A percentile compares a stretch with the other conserved stretches of the same genome.
Conservation (phyloP, 1,140 invertebrate genomes). For the Lepidotrigona ventralis region DNA sequence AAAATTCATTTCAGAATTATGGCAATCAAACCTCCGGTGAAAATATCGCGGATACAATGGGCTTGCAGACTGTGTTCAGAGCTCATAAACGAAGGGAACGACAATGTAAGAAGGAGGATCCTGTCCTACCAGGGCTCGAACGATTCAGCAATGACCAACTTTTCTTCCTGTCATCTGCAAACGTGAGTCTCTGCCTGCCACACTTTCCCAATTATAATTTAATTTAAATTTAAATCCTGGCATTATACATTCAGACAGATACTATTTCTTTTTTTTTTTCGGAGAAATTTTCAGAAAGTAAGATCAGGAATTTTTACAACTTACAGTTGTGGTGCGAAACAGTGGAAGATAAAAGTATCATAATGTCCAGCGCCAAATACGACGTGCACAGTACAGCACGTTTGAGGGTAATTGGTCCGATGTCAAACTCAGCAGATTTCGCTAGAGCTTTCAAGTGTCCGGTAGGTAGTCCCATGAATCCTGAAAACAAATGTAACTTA, state of each 20-base stretch:
- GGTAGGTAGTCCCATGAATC: slow-evolving; percentile 52
- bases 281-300: too few species aligned
- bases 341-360: background rate
- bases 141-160: slow-evolving; percentile 39
- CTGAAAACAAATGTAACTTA: slow-evolving; percentile 54
- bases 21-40: slow-evolving; percentile 47
- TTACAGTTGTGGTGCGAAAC: slow-evolving; percentile 53
- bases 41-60: slow-evolving; percentile 60
- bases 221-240: background rate
- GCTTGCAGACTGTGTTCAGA: slow-evolving; percentile 33
- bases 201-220: background rate
- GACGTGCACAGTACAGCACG: slow-evolving; percentile 45
- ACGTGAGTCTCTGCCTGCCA: slow-evolving; percentile 1
- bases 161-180: slow-evolving; percentile 53
- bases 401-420: slow-evolving; percentile 45
- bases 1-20: slow-evolving; percentile 46
- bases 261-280: background rate
- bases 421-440: slow-evolving; percentile 49
- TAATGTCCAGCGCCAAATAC: rapidly evolving
- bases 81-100: slow-evolving; percentile 52
- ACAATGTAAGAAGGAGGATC: slow-evolving; percentile 21
- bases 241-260: too few species aligned
- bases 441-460: slow-evolving; percentile 48
- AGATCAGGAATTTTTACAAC: background rate
- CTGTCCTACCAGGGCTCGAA: slow-evolving; percentile 43